Percentiles rank a stretch among this genome's conserved stretches.
Evolutionary conservation across 2,888 invertebrate genomes (phyloP).

Genomic region (Leptinotarsa rubiginosa): DNA sequence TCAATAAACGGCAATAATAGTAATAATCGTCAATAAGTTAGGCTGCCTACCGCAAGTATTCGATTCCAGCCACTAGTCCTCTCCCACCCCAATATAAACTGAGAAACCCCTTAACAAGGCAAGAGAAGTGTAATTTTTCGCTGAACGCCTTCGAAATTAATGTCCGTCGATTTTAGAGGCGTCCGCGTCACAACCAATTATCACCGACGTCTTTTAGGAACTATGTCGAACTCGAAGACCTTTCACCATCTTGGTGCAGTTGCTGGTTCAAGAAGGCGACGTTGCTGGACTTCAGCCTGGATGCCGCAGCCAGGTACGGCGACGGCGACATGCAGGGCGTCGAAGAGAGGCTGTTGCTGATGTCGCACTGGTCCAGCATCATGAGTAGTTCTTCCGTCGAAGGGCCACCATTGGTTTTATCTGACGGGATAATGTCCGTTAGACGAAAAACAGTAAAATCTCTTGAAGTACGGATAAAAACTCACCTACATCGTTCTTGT

Average conservation of each 20-base stretch:
- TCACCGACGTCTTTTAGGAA: slow-evolving; percentile 3
- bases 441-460: too few relatives aligned
- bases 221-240: slow-evolving; percentile 32
- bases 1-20: too few relatives aligned
- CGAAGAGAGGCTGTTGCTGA: slow-evolving; percentile 82
- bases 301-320: slow-evolving; percentile 69
- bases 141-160: neutral
- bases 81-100: neutral
- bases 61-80: too few relatives aligned
- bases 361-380: slow-evolving; percentile 93
- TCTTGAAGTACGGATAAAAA: neutral
- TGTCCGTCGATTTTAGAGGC: neutral
- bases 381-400: slow-evolving; percentile 90
- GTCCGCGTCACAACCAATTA: slow-evolving; percentile 1
- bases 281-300: slow-evolving; percentile 73
- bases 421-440: slow-evolving; percentile 18
- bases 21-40: too few relatives aligned
- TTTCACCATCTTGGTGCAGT: slow-evolving; percentile 51
- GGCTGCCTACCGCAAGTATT: too few relatives aligned
- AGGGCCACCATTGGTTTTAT: slow-evolving; percentile 83
- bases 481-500: slow-evolving; percentile 68
- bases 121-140: neutral
- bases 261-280: slow-evolving; percentile 74
- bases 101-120: neutral
- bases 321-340: slow-evolving; percentile 85